A percentile compares a stretch with the other conserved stretches of the same genome.
Conservation (phyloP, 1,140 invertebrate genomes). For the Dreissena rostriformis region DNA sequence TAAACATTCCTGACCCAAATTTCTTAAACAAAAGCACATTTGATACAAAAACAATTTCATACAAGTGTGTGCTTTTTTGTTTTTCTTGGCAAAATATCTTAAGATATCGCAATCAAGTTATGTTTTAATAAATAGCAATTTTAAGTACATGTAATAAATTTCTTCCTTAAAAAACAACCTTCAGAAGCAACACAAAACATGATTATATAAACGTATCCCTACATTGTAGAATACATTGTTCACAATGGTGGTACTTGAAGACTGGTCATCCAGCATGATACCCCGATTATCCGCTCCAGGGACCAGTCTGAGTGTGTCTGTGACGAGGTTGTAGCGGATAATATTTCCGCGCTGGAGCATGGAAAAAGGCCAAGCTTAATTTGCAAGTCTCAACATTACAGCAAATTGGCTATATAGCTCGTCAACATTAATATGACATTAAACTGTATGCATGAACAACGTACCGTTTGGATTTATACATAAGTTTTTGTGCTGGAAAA, state of each 20-base stretch:
- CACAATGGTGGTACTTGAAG: conserved; percentile 56
- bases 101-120: no score
- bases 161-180: no score
- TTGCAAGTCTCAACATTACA: background rate
- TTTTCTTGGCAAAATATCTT: no score
- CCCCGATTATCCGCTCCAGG: conserved; percentile 58
- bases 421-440: background rate
- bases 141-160: no score
- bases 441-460: background rate
- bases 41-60: no score
- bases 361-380: conserved; percentile 16
- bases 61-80: no score
- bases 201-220: background rate
- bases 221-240: conserved; percentile 66
- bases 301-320: conserved; percentile 47
- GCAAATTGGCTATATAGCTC: background rate
- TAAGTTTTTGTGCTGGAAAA: no score
- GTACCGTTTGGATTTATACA: no score
- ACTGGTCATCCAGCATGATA: conserved; percentile 67
- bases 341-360: conserved; percentile 58
- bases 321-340: conserved; percentile 62
- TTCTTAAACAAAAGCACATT: no score
- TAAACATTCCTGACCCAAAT: no score
- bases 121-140: no score
- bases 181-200: no score